A percentile compares a stretch with the other conserved stretches of the same genome.
Evolutionary conservation across 2,888 invertebrate genomes (phyloP).

Genomic region (Drosophila multiciliata): DNA sequence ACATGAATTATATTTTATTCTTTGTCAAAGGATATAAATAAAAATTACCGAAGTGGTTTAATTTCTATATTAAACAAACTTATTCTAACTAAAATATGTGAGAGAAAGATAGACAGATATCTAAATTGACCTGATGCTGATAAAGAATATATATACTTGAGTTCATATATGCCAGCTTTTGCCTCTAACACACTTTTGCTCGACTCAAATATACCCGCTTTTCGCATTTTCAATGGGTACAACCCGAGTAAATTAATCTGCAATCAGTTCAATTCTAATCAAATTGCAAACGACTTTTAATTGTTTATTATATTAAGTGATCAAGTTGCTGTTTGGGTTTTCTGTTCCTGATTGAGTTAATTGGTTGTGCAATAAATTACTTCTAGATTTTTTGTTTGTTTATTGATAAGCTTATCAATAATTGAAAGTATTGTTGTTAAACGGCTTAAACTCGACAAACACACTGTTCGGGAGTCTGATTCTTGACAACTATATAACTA

Average conservation of each 20-base stretch:
- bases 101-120: neutral
- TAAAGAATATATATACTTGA: neutral
- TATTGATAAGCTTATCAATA: slow-evolving; percentile 51
- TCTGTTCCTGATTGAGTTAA: slow-evolving; percentile 7
- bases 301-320: slow-evolving; percentile 61
- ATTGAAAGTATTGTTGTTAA: slow-evolving; percentile 32
- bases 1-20: neutral
- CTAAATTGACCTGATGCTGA: neutral
- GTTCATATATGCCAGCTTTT: neutral
- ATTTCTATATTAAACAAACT: neutral
- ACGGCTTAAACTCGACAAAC: slow-evolving; percentile 34
- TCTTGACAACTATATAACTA: slow-evolving; percentile 39
- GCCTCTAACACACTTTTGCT: neutral
- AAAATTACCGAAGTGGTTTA: neutral
- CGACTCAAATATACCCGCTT: neutral
- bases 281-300: slow-evolving; percentile 48
- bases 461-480: slow-evolving; percentile 2
- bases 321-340: slow-evolving; percentile 24
- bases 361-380: slow-evolving; percentile 20
- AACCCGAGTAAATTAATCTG: slow-evolving; percentile 41
- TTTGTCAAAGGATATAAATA: neutral
- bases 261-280: slow-evolving; percentile 59
- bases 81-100: neutral
- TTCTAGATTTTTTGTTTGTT: slow-evolving; percentile 2
- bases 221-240: neutral